Evolutionary conservation across 1,140 invertebrate species (phyloP).

Genomic region (Trichonephila inaurata): DNA sequence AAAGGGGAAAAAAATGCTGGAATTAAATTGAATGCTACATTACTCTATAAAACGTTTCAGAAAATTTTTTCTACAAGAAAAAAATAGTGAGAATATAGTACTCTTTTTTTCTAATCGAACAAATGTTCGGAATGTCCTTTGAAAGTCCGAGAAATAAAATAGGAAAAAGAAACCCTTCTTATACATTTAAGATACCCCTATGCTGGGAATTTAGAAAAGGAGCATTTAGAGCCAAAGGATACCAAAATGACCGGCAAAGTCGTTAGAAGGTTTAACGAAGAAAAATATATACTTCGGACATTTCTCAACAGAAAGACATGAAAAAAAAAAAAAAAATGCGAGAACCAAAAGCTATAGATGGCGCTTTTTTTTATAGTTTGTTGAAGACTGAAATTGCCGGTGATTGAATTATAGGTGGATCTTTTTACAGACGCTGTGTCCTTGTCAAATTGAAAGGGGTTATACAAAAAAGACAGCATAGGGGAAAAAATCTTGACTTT

Average conservation of each 20-base stretch:
- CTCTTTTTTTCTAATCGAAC: background rate
- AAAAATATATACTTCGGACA: background rate
- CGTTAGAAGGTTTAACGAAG: constrained; percentile 19
- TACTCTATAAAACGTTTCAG: background rate
- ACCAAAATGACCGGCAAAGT: background rate
- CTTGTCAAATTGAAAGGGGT: background rate
- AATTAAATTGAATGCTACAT: too few relatives aligned
- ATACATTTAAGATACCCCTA: background rate
- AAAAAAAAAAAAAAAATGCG: background rate
- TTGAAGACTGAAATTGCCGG: background rate
- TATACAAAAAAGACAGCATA: background rate
- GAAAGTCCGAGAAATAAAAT: background rate
- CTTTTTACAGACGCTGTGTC: background rate
- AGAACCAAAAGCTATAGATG: background rate
- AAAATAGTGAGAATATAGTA: background rate
- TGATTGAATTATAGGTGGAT: background rate
- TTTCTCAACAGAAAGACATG: background rate
- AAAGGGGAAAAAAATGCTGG: too few relatives aligned
- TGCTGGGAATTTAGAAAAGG: background rate
- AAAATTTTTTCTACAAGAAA: background rate
- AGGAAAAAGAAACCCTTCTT: background rate
- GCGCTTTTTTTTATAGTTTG: background rate
- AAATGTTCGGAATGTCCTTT: background rate
- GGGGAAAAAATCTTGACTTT: too few relatives aligned
- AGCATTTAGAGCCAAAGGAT: background rate